Base-by-base conservation (phyloP, 2,888 invertebrate genomes). In the Baronia brevicornis region DNA sequence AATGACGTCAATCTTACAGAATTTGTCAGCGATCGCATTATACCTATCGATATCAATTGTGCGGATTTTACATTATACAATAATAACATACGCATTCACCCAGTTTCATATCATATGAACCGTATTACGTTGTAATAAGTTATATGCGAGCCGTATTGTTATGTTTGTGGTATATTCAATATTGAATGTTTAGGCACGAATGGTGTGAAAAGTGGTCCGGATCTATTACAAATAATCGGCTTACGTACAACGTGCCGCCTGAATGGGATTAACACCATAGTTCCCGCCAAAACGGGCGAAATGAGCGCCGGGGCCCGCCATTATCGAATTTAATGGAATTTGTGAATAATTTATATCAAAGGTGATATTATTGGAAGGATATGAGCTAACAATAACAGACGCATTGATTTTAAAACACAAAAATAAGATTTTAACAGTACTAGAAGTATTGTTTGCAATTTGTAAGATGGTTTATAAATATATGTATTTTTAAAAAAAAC, bases 171-270 rank as follows among this genome's bases (percentile, higher is more conserved):
- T 11, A 23, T 36, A 26, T 35, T 22, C 52, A 51, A 61, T 48
- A 49, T 59, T 46, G 51, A 47, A 52, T 53, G 51, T 54, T 55
- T 57, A 50, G 54, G 48, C 49, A 50, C 51, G 51, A 58, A 54
- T 51, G 47, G 57, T 51, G 60, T 60, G 63, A 61, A 63, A 73
- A 75, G 69, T 69, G 59, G 50, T 54, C 40, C 54, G 66, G 71
- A 79, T 79, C 72, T 65, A 69, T 78, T 75, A 74, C 77, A 51
- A 48, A 43, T 78, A 79, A 79, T 69, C 78, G 60, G 78, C 62
- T 79, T 74, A 71, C 31, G 45, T 55, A 71, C 70, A n/a, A n/a
- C n/a, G 74, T 68, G 74, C 53, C 51, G 44, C 48, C 44, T 65
- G 66, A 66, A 72, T 72, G 50, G 70, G 64, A 62, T 67, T 62